These are phyloP conservation scores for Phodopus roborovskii DNA, from an alignment of 2,113 vertebrate genomes.

Conservation along the genomic window DNA sequence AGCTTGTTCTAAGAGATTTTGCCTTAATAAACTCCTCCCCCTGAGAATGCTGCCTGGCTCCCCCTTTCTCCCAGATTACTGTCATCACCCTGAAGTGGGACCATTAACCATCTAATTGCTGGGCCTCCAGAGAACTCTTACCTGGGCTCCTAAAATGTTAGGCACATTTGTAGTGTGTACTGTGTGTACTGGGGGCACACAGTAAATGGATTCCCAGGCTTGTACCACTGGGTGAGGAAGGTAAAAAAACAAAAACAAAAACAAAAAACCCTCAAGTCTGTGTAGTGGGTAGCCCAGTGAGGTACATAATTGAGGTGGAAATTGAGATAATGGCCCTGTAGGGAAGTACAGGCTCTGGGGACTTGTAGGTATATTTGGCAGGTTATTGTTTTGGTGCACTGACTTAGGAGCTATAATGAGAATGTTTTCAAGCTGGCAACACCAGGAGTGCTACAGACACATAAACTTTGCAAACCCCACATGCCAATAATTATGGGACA, in stretches of 20 bases:
- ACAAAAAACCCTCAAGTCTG: background rate
- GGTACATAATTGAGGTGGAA: background rate
- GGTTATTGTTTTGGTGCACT: background rate
- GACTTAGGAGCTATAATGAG: background rate
- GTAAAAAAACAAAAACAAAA: background rate
- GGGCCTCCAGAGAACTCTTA: background rate
- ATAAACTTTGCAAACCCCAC: background rate
- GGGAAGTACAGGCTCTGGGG: background rate
- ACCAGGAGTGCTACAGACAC: background rate
- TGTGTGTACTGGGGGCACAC: background rate
- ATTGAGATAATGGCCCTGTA: background rate
- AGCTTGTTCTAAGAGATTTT: slow-evolving; percentile 7
- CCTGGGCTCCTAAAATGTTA: background rate
- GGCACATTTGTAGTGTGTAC: background rate
- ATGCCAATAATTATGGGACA: background rate
- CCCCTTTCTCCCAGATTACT: background rate
- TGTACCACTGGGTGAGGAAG: background rate
- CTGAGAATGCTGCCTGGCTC: background rate
- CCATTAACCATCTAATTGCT: slow-evolving; percentile 1
- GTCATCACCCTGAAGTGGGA: background rate
- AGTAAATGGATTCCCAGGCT: background rate
- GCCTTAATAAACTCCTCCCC: background rate
- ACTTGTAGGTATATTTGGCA: background rate
- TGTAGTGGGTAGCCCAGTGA: background rate
- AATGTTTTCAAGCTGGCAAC: background rate